Percentiles rank a stretch among this genome's conserved stretches.
phyloP scores from a whole-genome alignment of 2,888 invertebrate species.

The Calliopum simillimum region DNA sequence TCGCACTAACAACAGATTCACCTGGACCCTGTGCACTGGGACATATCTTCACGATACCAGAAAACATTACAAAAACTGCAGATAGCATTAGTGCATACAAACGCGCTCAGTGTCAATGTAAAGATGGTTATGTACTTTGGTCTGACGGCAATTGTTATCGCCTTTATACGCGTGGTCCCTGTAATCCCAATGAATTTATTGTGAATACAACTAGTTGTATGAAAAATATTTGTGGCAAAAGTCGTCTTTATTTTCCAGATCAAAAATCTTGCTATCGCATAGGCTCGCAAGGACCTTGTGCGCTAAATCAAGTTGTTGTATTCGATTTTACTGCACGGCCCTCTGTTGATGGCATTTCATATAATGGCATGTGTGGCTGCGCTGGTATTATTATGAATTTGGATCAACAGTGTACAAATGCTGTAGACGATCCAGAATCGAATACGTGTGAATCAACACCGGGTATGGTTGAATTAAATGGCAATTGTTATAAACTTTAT shows the following conservation, averaged over 20 bases:
- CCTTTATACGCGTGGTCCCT: conserved; percentile 83
- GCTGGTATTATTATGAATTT: conserved; percentile 67
- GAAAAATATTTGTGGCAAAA: conserved; percentile 79
- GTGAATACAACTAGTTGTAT: conserved; percentile 77
- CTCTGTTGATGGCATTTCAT: conserved; percentile 83
- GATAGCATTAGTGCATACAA: conserved; percentile 40
- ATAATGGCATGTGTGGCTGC: conserved; percentile 85
- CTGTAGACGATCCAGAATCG: conserved; percentile 39
- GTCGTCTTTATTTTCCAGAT: conserved; percentile 80
- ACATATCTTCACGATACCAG: conserved; percentile 75
- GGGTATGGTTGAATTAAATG: conserved; percentile 75
- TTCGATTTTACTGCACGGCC: conserved; percentile 85
- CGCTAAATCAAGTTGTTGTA: conserved; percentile 78
- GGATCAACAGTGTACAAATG: conserved; percentile 62
- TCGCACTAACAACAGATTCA: conserved; percentile 70
- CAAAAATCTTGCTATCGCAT: conserved; percentile 82
- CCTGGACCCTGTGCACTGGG: conserved; percentile 81
- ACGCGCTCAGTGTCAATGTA: conserved; percentile 76
- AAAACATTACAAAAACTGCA: conserved; percentile 51
- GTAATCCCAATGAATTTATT: conserved; percentile 76
- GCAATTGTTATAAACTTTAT: conserved; percentile 81
- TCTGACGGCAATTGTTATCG: conserved; percentile 81
- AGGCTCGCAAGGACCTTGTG: conserved; percentile 82
- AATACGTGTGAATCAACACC: conserved; percentile 70
- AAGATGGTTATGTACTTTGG: conserved; percentile 75